Conservation (phyloP, 2,797 vertebrate species). For the Limosa lapponica region DNA sequence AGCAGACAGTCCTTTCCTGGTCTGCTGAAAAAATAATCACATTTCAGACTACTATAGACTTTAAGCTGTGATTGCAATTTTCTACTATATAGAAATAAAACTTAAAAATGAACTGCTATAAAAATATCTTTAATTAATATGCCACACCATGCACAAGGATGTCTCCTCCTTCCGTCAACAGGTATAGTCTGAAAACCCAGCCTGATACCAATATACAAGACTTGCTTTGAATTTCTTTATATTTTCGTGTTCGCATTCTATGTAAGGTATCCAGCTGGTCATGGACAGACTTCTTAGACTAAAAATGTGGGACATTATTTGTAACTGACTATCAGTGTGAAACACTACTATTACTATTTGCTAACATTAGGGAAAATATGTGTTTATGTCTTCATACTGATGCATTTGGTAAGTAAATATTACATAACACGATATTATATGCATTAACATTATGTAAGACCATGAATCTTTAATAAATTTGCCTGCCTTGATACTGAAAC, state of each 20-base stretch:
- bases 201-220: not conserved
- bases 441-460: not conserved
- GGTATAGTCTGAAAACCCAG: not conserved
- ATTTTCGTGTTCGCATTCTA: not conserved
- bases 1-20: not conserved
- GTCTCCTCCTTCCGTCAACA: not conserved
- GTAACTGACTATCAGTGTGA: not conserved
- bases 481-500: not conserved
- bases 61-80: not conserved
- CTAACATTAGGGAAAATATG: not conserved
- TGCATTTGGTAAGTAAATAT: not conserved
- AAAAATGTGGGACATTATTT: not conserved
- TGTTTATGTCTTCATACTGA: not conserved
- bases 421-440: not conserved
- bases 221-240: not conserved
- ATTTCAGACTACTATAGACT: not conserved
- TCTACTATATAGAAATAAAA: not conserved
- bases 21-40: not conserved
- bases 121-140: not conserved
- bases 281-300: not conserved
- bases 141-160: not conserved
- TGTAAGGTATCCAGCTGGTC: not conserved
- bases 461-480: conserved; percentile 1
- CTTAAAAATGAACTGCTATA: not conserved
- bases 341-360: not conserved